Conservation (phyloP, 2,113 vertebrate species). For the Burhinus oedicnemus region DNA sequence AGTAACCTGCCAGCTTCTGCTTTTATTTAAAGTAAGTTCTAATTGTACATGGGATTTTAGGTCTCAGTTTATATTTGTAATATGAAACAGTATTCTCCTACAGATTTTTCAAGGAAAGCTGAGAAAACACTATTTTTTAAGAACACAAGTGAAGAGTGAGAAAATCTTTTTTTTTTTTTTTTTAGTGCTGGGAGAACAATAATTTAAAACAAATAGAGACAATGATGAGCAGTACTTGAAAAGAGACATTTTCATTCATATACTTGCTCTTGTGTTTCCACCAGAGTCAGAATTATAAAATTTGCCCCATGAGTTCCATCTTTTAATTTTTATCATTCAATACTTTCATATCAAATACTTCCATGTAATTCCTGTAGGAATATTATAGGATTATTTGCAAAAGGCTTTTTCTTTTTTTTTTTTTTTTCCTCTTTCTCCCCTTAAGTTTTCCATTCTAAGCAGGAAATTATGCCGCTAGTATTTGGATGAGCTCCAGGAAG, state of each 20-base stretch:
- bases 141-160: background rate
- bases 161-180: background rate
- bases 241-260: background rate
- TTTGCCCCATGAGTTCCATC: background rate
- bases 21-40: conserved; percentile 39
- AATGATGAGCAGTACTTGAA: background rate
- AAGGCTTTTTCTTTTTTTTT: background rate
- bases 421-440: background rate
- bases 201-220: background rate
- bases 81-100: conserved; percentile 22
- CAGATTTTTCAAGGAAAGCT: conserved; percentile 42
- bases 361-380: background rate
- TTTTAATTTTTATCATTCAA: background rate
- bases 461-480: background rate
- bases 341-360: background rate
- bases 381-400: background rate
- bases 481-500: background rate
- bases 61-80: conserved; percentile 24
- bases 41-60: conserved; percentile 10
- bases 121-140: background rate
- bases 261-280: background rate
- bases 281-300: background rate
- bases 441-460: background rate
- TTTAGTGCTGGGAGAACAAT: background rate
- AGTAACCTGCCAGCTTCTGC: conserved; percentile 29